Base-by-base conservation (phyloP, 92 coral and sea anemone genomes). In the Ricordea florida region DNA sequence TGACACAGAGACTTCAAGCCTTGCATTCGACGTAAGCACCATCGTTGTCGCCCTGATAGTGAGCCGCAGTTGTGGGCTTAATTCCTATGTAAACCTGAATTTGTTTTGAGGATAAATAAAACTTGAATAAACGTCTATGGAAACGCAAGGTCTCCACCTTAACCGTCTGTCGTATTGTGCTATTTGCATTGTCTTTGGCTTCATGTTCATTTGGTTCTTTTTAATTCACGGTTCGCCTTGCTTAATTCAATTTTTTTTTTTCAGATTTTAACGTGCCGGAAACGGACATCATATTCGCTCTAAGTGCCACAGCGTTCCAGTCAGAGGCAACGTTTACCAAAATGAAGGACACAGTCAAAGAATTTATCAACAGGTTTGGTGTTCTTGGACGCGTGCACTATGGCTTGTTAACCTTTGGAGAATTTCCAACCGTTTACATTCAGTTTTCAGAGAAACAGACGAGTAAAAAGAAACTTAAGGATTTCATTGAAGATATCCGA, bases 221-320 rank as follows among this genome's bases (percentile, higher is more conserved):
- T n/a, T n/a, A n/a, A n/a, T n/a, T n/a, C n/a, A n/a, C n/a, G n/a
- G n/a, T n/a, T n/a, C n/a, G n/a, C n/a, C n/a, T n/a, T n/a, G n/a
- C n/a, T n/a, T n/a, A n/a, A n/a, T n/a, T n/a, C n/a, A n/a, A n/a
- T 45, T 2, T 0, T 11, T 11, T 31, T 13, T 23, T 49, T 59
- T n/a, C 36, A 49, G 79, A 56, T 43, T 74, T 56, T 16, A 44
- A 74, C 41, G 61, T 87, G 31, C 88, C 97, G 21, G 78, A 83
- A 61, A 80, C 83, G 57, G 93, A 91, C 32, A 67, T 91, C 10
- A 86, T 71, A n/a, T 83, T 91, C 52, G 97, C 93, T 3, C 66
- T 91, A 14, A 87, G 93, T 65, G 90, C 97, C 24, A 69, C 82
- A 18, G 82, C 85, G 38, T 45, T 76, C 20, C 74, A 80, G 24